Evolutionary conservation across 2,888 invertebrate genomes (phyloP), one percentile per base, ranked within the genome.

Genomic region (Caenorhabditis plicata): DNA sequence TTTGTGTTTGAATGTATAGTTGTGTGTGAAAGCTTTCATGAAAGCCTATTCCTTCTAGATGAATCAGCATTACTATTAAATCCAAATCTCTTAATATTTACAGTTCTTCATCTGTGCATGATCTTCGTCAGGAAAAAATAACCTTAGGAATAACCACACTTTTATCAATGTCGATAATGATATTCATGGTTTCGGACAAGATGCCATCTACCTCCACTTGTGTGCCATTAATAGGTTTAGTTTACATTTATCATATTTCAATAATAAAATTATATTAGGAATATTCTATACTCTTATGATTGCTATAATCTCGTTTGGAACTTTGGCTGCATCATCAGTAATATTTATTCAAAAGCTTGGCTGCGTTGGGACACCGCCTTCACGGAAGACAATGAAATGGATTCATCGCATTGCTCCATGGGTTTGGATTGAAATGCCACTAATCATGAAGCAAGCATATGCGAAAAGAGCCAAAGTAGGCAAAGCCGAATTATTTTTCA

Each of bases 111-210:
- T 81, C 82, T 36, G 64, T 63, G 9, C 80, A 77, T 48, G 82
- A 82, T n/a, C 45, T 61, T 8, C 41, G 71, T 1, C 58, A 62
- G 26, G 67, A 67, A 25, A 67, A 67, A 35, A 63, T 68, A 41
- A 64, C 63, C 13, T 38, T 68, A 17, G 66, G 66, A 7, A 66
- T 66, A 36, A 66, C 66, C 2, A 66, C 66, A 11, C 53, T 66
- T 4, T 68, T 83, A 48, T 82, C 83, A 4, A 82, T 82, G 72
- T 82, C 82, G 1, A 81, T 83, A 36, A 81, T 83, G 64, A 81
- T 82, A 77, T 74, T 82, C 46, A 77, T 83, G 46, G 81, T 82
- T 4, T 82, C 82, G 2, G 83, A 83, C 51, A 81, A 80, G 43
- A 82, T 82, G 81, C 83, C 83, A 2, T 81, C 81, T 4, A 82